Conservation (phyloP, 2,113 vertebrate genomes). For the Pachyramphus minor region DNA sequence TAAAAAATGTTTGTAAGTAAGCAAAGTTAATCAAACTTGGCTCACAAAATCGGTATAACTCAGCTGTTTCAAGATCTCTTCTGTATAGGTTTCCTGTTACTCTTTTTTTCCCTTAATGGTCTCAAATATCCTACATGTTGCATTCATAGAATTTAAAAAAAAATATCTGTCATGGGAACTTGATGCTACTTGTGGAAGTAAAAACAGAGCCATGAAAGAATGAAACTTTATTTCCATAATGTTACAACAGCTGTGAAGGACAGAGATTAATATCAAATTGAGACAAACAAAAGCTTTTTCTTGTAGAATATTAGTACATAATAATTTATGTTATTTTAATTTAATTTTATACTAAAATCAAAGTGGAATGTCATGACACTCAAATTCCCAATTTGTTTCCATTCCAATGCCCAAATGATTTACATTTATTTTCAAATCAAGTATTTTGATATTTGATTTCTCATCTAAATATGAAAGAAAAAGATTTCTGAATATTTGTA, state of each 20-base stretch:
- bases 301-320: neutral
- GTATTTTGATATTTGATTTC: neutral
- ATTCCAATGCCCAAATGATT: neutral
- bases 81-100: neutral
- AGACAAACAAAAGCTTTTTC: neutral
- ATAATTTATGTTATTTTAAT: too few relatives aligned
- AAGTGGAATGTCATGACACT: neutral
- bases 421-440: neutral
- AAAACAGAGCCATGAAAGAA: neutral
- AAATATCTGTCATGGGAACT: neutral
- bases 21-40: neutral
- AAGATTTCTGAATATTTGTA: neutral
- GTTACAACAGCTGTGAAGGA: neutral
- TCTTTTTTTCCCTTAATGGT: neutral
- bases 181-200: neutral
- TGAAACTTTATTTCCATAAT: neutral
- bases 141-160: neutral
- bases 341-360: neutral
- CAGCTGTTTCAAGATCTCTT: neutral
- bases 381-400: neutral
- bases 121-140: neutral
- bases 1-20: neutral
- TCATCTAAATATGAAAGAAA: neutral
- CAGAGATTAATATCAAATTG: neutral
- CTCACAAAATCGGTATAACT: neutral